Evolutionary conservation across 2,113 vertebrate genomes (phyloP).

Genomic region (Tringa solitaria): DNA sequence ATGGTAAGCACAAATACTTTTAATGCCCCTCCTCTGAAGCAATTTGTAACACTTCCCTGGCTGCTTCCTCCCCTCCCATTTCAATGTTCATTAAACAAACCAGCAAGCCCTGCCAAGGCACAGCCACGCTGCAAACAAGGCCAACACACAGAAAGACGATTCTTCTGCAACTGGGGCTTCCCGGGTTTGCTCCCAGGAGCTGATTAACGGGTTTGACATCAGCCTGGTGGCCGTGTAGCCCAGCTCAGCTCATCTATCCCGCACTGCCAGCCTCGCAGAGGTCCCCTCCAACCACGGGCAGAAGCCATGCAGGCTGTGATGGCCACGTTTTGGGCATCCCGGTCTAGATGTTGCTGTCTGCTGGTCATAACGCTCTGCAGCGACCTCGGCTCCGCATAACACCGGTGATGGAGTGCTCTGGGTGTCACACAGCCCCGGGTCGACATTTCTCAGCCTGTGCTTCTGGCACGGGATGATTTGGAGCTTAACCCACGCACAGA

Average conservation of each 20-base stretch:
- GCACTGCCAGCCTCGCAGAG: background rate
- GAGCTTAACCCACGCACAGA: background rate
- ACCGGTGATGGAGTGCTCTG: rapidly evolving
- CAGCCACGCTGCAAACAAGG: background rate
- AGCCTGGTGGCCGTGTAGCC: background rate
- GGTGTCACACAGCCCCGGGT: background rate
- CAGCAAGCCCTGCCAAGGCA: constrained; percentile 5
- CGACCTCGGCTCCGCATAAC: rapidly evolving
- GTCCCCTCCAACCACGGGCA: rapidly evolving
- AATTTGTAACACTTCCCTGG: constrained; percentile 43
- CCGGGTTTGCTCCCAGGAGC: background rate
- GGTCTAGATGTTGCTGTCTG: background rate
- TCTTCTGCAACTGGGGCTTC: background rate
- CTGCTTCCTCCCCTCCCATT: constrained; percentile 39
- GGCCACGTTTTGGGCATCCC: background rate
- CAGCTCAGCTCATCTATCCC: background rate
- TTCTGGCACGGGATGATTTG: background rate
- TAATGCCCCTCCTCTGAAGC: constrained; percentile 35
- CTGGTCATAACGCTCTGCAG: rapidly evolving
- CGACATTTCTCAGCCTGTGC: background rate
- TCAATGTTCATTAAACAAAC: constrained; percentile 36
- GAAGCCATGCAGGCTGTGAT: background rate
- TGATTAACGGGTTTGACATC: background rate
- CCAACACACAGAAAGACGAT: background rate
- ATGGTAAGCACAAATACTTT: background rate